Evolutionary conservation across 2,888 invertebrate genomes (phyloP).

Genomic region (Trachelus tabidus): DNA sequence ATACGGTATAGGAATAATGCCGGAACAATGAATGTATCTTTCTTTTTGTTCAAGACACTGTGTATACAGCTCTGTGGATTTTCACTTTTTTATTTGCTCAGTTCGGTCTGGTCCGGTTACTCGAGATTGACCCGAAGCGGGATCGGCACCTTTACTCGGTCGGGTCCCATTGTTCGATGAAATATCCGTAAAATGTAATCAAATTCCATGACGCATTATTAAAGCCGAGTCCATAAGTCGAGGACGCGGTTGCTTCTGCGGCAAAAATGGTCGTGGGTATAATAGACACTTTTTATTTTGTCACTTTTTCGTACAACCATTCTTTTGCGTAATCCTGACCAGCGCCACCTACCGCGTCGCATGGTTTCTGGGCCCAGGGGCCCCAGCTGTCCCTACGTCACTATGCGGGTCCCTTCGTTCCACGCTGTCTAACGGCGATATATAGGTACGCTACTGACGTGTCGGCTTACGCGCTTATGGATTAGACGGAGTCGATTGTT

Average conservation of each 20-base stretch:
- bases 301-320: background rate
- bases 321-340: background rate
- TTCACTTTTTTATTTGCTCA: slow-evolving; percentile 6
- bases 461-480: background rate
- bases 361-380: background rate
- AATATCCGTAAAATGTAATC: slow-evolving; percentile 21
- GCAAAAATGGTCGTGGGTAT: background rate
- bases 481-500: background rate
- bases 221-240: slow-evolving; percentile 4
- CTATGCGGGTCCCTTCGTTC: background rate
- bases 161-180: background rate
- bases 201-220: slow-evolving; percentile 19
- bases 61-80: background rate
- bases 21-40: background rate
- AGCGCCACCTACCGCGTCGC: background rate
- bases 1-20: background rate
- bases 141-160: background rate
- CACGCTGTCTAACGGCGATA: background rate
- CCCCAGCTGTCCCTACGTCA: background rate
- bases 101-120: background rate
- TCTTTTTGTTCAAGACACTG: background rate
- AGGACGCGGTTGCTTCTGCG: background rate
- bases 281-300: background rate
- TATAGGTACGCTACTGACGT: background rate
- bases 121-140: background rate